These are phyloP conservation scores for Clistopyga incitator DNA, from an alignment of 2,888 invertebrate genomes.

Conservation along the genomic window DNA sequence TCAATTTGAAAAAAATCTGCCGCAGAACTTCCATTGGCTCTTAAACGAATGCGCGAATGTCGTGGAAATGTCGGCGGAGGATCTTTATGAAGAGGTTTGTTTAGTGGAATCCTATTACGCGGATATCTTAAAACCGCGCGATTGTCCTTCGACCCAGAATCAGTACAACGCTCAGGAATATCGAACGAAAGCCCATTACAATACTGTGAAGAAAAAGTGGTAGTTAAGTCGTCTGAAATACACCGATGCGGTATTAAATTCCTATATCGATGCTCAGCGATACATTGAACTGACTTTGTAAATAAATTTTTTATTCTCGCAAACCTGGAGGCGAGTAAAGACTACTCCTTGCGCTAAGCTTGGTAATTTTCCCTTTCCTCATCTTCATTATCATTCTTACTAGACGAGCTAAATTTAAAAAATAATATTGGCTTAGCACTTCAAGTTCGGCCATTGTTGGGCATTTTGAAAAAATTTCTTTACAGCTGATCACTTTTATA, in stretches of 20 bases:
- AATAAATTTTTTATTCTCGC: conserved; percentile 44
- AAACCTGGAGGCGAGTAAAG: neutral
- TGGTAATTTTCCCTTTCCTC: conserved; percentile 32
- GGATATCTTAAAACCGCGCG: conserved; percentile 67
- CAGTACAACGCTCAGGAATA: conserved; percentile 44
- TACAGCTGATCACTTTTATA: too few species aligned
- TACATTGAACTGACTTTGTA: conserved; percentile 13
- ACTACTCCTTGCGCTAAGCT: conserved; percentile 23
- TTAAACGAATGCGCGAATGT: conserved; percentile 81
- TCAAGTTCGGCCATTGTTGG: too few species aligned
- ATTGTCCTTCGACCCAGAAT: conserved; percentile 9
- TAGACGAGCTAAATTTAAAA: neutral
- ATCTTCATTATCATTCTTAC: neutral
- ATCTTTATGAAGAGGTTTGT: conserved; percentile 82
- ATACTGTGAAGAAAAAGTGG: conserved; percentile 64
- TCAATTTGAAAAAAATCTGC: conserved; percentile 78
- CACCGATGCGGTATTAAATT: neutral
- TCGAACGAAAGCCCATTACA: conserved; percentile 56
- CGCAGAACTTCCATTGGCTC: conserved; percentile 82
- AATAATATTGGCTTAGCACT: neutral
- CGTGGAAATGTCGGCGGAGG: conserved; percentile 78
- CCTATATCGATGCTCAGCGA: conserved; percentile 8
- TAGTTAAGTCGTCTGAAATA: conserved; percentile 18
- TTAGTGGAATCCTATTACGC: conserved; percentile 78
- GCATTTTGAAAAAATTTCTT: too few species aligned